A percentile compares a stretch with the other conserved stretches of the same genome.
These are phyloP conservation scores for Glossosoma conforme DNA, from an alignment of 1,140 invertebrate genomes.

Conservation along the genomic window DNA sequence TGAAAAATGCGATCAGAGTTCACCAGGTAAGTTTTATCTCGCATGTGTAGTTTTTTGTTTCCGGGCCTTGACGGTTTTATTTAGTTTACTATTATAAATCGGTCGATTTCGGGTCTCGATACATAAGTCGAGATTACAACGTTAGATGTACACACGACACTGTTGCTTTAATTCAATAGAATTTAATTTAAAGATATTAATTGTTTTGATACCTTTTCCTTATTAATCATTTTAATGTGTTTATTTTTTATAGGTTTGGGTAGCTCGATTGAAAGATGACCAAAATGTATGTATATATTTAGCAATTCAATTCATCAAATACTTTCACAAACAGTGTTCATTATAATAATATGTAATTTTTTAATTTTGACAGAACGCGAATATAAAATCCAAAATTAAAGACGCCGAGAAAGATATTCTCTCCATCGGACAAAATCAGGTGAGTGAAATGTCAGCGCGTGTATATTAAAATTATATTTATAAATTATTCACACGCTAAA, in stretches of 20 bases:
- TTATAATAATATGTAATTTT: too few species aligned
- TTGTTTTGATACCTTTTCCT: too few species aligned
- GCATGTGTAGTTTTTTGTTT: slow-evolving; percentile 13
- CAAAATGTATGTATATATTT: slow-evolving; percentile 51
- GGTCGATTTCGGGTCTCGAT: too few species aligned
- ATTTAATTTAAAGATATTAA: too few species aligned
- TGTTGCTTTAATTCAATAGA: too few species aligned
- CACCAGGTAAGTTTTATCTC: slow-evolving; percentile 56
- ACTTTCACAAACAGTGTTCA: too few species aligned
- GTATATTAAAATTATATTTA: too few species aligned
- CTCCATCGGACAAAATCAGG: slow-evolving; percentile 50
- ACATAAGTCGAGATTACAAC: too few species aligned
- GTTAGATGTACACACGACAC: too few species aligned
- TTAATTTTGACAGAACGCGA: slow-evolving; percentile 41
- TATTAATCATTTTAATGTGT: slow-evolving; percentile 5
- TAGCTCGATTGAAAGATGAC: slow-evolving; percentile 54
- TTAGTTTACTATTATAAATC: too few species aligned
- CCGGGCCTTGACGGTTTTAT: slow-evolving; percentile 21
- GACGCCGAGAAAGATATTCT: slow-evolving; percentile 53
- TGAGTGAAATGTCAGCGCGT: slow-evolving; percentile 33
- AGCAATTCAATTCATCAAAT: too few species aligned
- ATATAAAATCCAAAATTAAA: slow-evolving; percentile 48
- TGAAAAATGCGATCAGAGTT: slow-evolving; percentile 61
- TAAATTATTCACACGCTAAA: too few species aligned
- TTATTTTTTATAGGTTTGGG: slow-evolving; percentile 50